These are phyloP conservation scores for Polymixis flavicincta DNA, from an alignment of 2,888 invertebrate species.

Conservation along the genomic window DNA sequence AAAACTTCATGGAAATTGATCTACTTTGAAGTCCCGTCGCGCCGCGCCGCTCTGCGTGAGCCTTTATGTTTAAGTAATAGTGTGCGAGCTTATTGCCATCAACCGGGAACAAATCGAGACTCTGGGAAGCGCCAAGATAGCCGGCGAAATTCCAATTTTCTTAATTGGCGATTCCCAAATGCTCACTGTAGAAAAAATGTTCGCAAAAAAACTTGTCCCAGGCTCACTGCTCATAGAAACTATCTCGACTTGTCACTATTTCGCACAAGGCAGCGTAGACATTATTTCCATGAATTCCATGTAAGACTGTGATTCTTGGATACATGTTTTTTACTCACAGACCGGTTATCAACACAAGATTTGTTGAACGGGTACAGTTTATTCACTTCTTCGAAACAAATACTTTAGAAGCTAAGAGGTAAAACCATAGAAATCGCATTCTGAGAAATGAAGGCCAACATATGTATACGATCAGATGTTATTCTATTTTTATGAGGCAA, in stretches of 20 bases:
- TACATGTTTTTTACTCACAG: background rate
- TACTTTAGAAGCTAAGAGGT: constrained; percentile 23
- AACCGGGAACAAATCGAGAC: too few species aligned
- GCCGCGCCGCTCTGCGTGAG: too few species aligned
- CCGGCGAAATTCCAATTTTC: too few species aligned
- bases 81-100: too few species aligned
- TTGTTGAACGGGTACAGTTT: background rate
- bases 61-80: too few species aligned
- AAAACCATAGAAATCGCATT: constrained; percentile 38
- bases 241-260: background rate
- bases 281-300: background rate
- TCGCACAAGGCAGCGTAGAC: too few species aligned
- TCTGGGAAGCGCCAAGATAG: too few species aligned
- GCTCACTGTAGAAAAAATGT: too few species aligned
- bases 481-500: constrained; percentile 61
- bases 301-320: constrained; percentile 7
- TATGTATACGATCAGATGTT: constrained; percentile 41
- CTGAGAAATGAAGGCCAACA: constrained; percentile 48
- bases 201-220: background rate
- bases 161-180: too few species aligned
- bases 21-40: too few species aligned
- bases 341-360: constrained; percentile 27
- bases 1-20: too few species aligned
- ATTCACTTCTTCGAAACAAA: constrained; percentile 31
- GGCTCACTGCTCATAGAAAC: background rate